Percentiles rank a stretch among this genome's conserved stretches.
Conservation (phyloP, 2,888 invertebrate species). For the Dasypogon diadema region DNA sequence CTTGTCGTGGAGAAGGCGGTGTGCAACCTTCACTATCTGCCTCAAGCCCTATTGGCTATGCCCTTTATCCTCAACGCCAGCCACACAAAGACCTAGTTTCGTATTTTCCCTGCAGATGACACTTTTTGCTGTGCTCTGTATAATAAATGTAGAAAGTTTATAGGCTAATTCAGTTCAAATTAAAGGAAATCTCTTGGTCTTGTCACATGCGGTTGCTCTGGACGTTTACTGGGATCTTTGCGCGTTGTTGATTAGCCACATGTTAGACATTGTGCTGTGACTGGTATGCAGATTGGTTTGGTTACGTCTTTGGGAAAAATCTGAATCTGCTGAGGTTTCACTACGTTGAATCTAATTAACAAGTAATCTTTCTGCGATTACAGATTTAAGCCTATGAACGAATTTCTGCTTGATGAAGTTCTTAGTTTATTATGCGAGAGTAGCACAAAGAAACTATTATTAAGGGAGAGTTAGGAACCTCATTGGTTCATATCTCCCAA, state of each 20-base stretch:
- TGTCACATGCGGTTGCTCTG: constrained; percentile 26
- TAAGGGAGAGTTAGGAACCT: too few species aligned
- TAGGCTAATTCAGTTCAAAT: constrained; percentile 30
- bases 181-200: constrained; percentile 14
- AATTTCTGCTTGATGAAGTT: too few species aligned
- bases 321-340: too few species aligned
- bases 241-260: constrained; percentile 32
- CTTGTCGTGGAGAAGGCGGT: neutral
- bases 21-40: neutral
- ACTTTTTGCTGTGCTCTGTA: constrained; percentile 8
- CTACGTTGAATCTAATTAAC: too few species aligned
- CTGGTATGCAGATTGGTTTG: constrained; percentile 31
- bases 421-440: too few species aligned
- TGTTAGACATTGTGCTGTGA: neutral
- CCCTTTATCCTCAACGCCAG: neutral
- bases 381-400: too few species aligned
- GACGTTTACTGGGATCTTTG: constrained; percentile 8
- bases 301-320: too few species aligned
- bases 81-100: constrained; percentile 24
- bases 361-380: too few species aligned
- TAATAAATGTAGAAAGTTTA: constrained; percentile 43
- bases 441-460: too few species aligned
- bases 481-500: too few species aligned
- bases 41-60: neutral
- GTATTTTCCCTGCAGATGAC: constrained; percentile 37